Evolutionary conservation across 1,140 invertebrate species (phyloP), one percentile per base, ranked within the genome.

Genomic region (Drosophila sproati): DNA sequence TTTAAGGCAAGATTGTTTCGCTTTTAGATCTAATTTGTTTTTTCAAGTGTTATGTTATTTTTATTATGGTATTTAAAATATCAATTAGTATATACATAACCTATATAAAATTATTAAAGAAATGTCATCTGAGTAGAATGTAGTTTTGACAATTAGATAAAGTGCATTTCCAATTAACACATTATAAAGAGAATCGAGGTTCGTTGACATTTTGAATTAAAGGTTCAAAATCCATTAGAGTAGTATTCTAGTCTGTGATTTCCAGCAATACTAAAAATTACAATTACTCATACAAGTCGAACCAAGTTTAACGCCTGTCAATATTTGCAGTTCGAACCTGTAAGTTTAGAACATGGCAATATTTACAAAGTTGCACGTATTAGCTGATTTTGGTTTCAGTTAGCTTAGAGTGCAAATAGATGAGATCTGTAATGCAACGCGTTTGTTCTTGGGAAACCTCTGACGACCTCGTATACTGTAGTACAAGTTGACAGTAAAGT

Each of bases 181-280:
- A 51, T 67, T 6, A 57, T 45, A 5, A 45, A 20, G 28, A 10
- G 7, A 59, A 47, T 29, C 20, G 37, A 32, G 28, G 66, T 50
- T 76, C 54, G 61, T 82, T 83, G 72, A 73, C 67, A 52, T 56
- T 78, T 74, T 82, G 63, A 74, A 50, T 79, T 59, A 7, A 20
- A 55, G 4, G 39, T 43, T 3, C 20, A 28, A 71, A 48, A 8
- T 48, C 12, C 51, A 55, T 55, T 63, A 2, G 28, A 61, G 37
- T 20, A 20, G 0, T 20, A 20, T 20, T 20, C 4, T 12, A n/a
- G 34, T 43, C 45, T 7, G 47, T 5, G 20, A 54, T 2, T 54
- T 6, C n/a, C 41, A 20, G 3, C 28, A 37, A 55, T 47, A 43
- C 1, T 43, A 43, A 43, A n/a, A 29, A 12, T 39, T 12, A n/a